These are phyloP conservation scores for Heliconius hortense DNA, from an alignment of 2,888 invertebrate species.

Conservation along the genomic window DNA sequence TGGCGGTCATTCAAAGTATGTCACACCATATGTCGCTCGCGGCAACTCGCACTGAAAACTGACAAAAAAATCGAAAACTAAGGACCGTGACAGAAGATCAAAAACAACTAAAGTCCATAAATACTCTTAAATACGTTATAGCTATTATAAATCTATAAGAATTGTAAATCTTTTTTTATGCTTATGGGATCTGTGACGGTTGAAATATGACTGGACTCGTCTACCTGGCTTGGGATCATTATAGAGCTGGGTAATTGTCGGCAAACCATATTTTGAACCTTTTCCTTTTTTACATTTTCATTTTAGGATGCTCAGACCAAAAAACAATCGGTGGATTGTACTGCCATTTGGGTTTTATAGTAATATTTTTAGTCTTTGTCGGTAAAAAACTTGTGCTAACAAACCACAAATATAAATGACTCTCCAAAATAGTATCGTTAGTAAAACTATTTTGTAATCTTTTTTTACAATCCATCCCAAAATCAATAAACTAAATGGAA, in stretches of 20 bases:
- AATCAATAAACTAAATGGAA: neutral
- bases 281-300: slow-evolving; percentile 60
- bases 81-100: slow-evolving; percentile 74
- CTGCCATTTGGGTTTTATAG: slow-evolving; percentile 46
- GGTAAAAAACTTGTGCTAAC: slow-evolving; percentile 61
- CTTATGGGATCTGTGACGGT: slow-evolving; percentile 74
- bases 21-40: slow-evolving; percentile 68
- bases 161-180: slow-evolving; percentile 62
- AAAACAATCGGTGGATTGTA: slow-evolving; percentile 60
- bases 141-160: slow-evolving; percentile 60
- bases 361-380: slow-evolving; percentile 53
- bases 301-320: slow-evolving; percentile 62
- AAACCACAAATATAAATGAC: slow-evolving; percentile 51
- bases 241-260: slow-evolving; percentile 75
- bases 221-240: slow-evolving; percentile 80
- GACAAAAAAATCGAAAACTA: slow-evolving; percentile 71
- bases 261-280: slow-evolving; percentile 67
- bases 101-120: slow-evolving; percentile 57
- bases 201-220: slow-evolving; percentile 76
- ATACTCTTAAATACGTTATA: slow-evolving; percentile 72
- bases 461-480: neutral
- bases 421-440: slow-evolving; percentile 34
- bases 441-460: slow-evolving; percentile 43
- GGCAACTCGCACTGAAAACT: slow-evolving; percentile 59
- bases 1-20: slow-evolving; percentile 67